A percentile compares a stretch with the other conserved stretches of the same genome.
Evolutionary conservation across 2,113 vertebrate genomes (phyloP).

Genomic region (Odontophorus gujanensis): DNA sequence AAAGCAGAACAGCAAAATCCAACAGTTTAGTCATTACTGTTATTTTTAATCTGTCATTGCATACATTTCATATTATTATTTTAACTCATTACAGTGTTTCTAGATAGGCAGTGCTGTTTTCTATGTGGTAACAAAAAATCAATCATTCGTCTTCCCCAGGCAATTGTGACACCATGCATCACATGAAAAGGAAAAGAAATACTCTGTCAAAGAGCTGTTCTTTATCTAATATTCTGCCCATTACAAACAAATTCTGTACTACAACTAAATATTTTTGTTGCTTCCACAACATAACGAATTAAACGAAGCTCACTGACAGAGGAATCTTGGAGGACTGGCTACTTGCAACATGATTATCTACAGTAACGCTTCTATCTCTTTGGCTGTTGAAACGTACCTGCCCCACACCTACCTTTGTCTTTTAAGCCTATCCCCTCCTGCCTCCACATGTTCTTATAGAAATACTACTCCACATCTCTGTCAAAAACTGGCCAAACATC

Average conservation of each 20-base stretch:
- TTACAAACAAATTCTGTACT: not conserved
- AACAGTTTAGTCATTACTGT: not conserved
- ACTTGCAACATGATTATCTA: not conserved
- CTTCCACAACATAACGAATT: not conserved
- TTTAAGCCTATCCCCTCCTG: not conserved
- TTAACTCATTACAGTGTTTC: not conserved
- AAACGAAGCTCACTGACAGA: not conserved
- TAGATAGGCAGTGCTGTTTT: not conserved
- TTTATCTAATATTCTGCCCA: not conserved
- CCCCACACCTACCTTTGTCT: not conserved
- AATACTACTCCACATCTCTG: not conserved
- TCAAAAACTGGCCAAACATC: not conserved
- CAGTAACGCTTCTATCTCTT: not conserved
- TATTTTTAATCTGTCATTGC: not conserved
- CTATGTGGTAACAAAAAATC: not conserved
- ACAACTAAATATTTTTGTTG: not conserved
- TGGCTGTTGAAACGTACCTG: not conserved
- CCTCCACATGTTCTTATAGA: not conserved
- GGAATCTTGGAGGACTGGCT: not conserved
- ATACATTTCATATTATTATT: not conserved
- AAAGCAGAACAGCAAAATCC: not conserved
- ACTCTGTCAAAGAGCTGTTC: not conserved
- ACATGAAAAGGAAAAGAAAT: not conserved
- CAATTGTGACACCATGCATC: not conserved
- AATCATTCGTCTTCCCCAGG: not conserved